Evolutionary conservation across 1,140 invertebrate species (phyloP), one percentile per base, ranked within the genome.

Genomic region (Samia ricini): DNA sequence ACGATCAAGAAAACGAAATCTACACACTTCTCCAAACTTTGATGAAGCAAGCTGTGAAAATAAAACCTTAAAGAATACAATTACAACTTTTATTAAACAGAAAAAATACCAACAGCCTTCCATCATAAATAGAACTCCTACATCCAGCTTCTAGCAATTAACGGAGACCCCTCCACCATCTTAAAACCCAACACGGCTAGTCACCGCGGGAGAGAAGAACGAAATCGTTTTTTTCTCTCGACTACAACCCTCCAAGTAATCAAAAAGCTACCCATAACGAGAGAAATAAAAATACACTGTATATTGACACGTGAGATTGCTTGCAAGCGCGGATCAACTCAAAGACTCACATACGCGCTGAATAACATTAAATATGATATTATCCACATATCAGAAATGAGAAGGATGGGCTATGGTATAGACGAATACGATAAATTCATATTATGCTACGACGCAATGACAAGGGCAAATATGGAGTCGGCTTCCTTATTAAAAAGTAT

Each of bases 401-500:
- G 50, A 51, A 20, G 59, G 33, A 2, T 24, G 20, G 64, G 59
- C 15, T 21, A 23, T 7, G 50, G n/a, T 20, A 66, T 66, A 26
- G 54, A 60, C 20, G 58, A 66, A 33, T 15, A 61, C 33, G 19
- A 51, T 49, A 22, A 61, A 4, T 66, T 42, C 23, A 61, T 66
- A 22, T 24, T 66, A 20, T 66, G 55, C 54, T 55, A 59, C 55
- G 21, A 15, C 7, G 64, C 58, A 23, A 12, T 56, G 22, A 60
- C 58, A 48, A 20, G 1, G 64, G 64, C 4, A 60, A 15, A 21
- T 51, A 57, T 56, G 64, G 64, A 51, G 24, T 61, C 12, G 64
- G 64, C 15, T 66, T 61, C 29, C 15, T 66, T 15, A 48, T 66
- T 26, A 61, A 61, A 23, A 66, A 66, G 50, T 2, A 56, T 18